Evolutionary conservation across 2,797 vertebrate species (phyloP).

Genomic region (Nyctibius grandis): DNA sequence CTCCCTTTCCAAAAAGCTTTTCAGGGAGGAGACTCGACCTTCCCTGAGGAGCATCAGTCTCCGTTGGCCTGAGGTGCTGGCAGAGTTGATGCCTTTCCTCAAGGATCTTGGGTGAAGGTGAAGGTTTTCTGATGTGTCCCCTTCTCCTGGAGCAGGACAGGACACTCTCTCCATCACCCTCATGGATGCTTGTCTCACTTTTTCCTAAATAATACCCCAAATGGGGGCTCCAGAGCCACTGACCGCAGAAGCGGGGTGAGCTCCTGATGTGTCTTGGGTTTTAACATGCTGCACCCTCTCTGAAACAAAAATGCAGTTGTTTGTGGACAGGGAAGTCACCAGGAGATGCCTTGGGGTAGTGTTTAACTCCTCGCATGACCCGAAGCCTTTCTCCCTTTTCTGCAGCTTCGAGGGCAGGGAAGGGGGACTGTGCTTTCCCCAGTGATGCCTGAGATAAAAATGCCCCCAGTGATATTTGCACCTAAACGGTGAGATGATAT

Average conservation of each 20-base stretch:
- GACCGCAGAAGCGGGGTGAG: not conserved
- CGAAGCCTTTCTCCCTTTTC: not conserved
- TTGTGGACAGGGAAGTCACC: not conserved
- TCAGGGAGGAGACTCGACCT: not conserved
- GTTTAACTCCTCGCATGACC: not conserved
- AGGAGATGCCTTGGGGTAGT: not conserved
- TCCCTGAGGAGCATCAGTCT: not conserved
- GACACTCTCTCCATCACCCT: not conserved
- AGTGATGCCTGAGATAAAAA: not conserved
- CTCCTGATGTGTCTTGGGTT: not conserved
- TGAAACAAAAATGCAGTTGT: not conserved
- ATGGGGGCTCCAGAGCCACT: accelerated
- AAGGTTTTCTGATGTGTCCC: accelerated
- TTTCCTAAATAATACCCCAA: not conserved
- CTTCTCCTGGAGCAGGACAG: not conserved
- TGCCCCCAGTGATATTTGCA: not conserved
- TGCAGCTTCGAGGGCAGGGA: not conserved
- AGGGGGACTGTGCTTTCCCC: not conserved
- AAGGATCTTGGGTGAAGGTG: not conserved
- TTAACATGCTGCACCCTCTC: not conserved
- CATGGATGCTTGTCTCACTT: not conserved
- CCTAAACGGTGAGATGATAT: not conserved
- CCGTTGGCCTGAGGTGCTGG: not conserved
- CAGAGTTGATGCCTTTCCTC: not conserved
- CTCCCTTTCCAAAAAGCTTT: not conserved